Evolutionary conservation across 23 tunicate genomes (phyloP).

Genomic region (Ascidia mentula): DNA sequence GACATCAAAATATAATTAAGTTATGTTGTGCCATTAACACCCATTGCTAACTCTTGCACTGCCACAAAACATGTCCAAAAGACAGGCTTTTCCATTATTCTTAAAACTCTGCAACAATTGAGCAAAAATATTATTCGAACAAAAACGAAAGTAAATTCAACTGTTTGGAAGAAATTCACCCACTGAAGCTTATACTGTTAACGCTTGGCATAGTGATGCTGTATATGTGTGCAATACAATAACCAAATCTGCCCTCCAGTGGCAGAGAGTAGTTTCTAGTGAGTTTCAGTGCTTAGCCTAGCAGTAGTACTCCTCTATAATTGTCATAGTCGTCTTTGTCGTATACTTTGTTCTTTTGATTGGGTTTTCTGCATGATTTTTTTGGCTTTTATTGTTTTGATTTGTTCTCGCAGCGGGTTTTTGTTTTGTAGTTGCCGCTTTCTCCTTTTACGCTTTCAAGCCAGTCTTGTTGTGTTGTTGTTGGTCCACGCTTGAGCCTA

Average conservation of each 20-base stretch:
- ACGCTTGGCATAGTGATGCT: not conserved
- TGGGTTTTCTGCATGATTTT: conserved; percentile 1
- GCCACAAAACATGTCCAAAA: too few relatives aligned
- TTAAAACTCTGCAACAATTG: too few relatives aligned
- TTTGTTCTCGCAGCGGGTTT: conserved; percentile 4
- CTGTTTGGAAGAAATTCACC: too few relatives aligned
- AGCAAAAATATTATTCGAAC: too few relatives aligned
- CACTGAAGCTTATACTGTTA: not conserved
- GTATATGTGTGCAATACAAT: conserved; percentile 9
- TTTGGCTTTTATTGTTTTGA: not conserved
- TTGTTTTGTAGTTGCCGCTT: conserved; percentile 6
- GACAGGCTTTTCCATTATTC: too few relatives aligned
- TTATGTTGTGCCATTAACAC: too few relatives aligned
- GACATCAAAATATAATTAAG: too few relatives aligned
- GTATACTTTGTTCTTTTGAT: not conserved
- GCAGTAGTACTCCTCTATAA: not conserved
- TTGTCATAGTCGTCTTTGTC: not conserved
- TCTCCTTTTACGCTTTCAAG: not conserved
- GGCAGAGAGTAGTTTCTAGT: not conserved
- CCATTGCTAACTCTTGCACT: too few relatives aligned
- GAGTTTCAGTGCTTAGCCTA: not conserved
- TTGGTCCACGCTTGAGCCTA: too few relatives aligned
- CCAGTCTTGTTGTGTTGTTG: not conserved
- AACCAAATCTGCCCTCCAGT: not conserved
- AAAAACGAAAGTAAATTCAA: too few relatives aligned